phyloP scores from a whole-genome alignment of 2,113 vertebrate species.

The Triplophysa siluroides region DNA sequence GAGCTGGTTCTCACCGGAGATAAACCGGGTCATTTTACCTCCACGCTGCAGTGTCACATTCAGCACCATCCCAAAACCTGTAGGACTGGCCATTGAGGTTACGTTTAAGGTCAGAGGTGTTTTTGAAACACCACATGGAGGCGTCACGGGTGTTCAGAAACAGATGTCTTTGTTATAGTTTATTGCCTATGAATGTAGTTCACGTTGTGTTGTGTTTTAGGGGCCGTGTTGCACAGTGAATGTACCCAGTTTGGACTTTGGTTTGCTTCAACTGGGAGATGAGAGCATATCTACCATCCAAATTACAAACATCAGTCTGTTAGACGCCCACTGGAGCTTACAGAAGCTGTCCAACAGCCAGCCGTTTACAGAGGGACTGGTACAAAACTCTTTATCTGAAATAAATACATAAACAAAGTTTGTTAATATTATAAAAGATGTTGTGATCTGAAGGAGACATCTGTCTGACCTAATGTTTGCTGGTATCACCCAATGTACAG shows the following conservation, averaged over 20 bases:
- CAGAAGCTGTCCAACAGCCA: conserved; percentile 59
- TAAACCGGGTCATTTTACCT: conserved; percentile 70
- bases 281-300: conserved; percentile 62
- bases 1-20: conserved; percentile 77
- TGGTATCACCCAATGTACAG: too few relatives aligned
- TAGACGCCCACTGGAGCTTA: conserved; percentile 83
- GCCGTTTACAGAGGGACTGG: conserved; percentile 52
- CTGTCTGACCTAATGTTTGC: too few relatives aligned
- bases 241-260: conserved; percentile 80
- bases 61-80: conserved; percentile 66
- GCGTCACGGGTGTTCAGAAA: neutral
- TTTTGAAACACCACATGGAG: neutral
- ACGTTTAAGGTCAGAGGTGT: conserved; percentile 82
- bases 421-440: too few relatives aligned
- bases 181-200: neutral
- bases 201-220: conserved; percentile 63
- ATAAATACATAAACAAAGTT: neutral
- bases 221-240: conserved; percentile 79
- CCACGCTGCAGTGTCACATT: conserved; percentile 78
- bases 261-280: conserved; percentile 77
- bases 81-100: conserved; percentile 79
- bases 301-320: conserved; percentile 80
- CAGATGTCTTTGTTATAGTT: neutral
- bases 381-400: conserved; percentile 32
- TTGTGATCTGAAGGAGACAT: too few relatives aligned